Evolutionary conservation across 2,797 vertebrate genomes (phyloP).

Genomic region (Rhinophrynus dorsalis): DNA sequence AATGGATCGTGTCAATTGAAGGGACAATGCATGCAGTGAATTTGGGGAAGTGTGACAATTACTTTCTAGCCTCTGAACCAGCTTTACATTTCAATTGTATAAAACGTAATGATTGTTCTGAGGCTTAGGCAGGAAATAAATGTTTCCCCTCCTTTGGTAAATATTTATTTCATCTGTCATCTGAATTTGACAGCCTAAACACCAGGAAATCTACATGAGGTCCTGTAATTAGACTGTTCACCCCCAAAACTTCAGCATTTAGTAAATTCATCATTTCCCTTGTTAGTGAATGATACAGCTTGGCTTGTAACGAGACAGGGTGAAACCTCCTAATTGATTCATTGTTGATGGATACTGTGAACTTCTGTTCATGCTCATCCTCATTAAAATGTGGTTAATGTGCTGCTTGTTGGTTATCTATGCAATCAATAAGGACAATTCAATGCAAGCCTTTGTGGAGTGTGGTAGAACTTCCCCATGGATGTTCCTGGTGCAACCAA

Average conservation of each 20-base stretch:
- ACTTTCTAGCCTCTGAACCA: slow-evolving; percentile 69
- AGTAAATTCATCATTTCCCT: slow-evolving; percentile 75
- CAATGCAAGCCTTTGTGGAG: too few species aligned
- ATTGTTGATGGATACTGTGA: background rate
- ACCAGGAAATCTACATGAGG: slow-evolving; percentile 51
- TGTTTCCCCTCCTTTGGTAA: slow-evolving; percentile 68
- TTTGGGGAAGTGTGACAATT: slow-evolving; percentile 86
- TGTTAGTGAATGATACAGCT: slow-evolving; percentile 55
- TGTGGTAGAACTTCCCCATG: too few species aligned
- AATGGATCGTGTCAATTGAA: slow-evolving; percentile 41
- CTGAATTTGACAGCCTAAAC: slow-evolving; percentile 62
- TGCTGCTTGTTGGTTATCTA: too few species aligned
- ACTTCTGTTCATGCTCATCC: background rate
- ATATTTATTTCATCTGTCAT: slow-evolving; percentile 70
- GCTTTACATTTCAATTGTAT: slow-evolving; percentile 52
- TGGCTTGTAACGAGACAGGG: background rate
- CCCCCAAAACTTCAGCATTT: slow-evolving; percentile 60
- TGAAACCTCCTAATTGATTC: background rate
- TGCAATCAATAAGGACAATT: too few species aligned
- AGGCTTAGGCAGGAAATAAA: slow-evolving; percentile 71
- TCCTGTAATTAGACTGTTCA: slow-evolving; percentile 71
- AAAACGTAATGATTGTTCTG: slow-evolving; percentile 78
- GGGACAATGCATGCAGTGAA: slow-evolving; percentile 66
- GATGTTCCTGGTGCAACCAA: too few species aligned
- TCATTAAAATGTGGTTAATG: too few species aligned